A percentile compares a stretch with the other conserved stretches of the same genome.
These are phyloP conservation scores for Pyrrhia umbra DNA, from an alignment of 2,888 invertebrate species.

Conservation along the genomic window DNA sequence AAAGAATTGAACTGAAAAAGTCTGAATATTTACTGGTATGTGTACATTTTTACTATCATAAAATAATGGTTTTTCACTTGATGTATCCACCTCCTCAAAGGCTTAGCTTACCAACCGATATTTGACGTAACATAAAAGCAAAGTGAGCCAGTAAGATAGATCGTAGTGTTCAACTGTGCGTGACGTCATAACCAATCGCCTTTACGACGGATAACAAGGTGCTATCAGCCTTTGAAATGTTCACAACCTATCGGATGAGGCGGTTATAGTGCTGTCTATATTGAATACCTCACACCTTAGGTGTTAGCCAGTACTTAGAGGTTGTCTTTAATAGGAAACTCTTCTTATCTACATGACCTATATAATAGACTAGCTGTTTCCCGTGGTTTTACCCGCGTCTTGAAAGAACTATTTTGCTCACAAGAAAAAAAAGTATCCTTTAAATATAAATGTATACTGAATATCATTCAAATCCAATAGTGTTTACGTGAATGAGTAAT, in stretches of 20 bases:
- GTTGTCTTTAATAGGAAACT: no score
- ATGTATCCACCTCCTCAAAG: background rate
- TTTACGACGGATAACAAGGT: conserved; percentile 56
- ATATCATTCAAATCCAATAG: no score
- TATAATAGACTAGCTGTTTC: no score
- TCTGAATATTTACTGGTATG: background rate
- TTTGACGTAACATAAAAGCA: conserved; percentile 23
- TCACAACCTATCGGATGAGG: conserved; percentile 45
- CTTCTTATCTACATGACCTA: no score
- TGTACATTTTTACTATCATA: background rate
- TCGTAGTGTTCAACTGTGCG: conserved; percentile 58
- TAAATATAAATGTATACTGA: no score
- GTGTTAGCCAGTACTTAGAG: background rate
- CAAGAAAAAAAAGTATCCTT: no score
- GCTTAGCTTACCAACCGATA: conserved; percentile 22
- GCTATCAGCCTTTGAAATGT: conserved; percentile 51
- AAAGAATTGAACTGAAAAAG: background rate
- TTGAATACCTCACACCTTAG: conserved; percentile 19
- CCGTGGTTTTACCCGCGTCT: no score
- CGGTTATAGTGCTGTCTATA: conserved; percentile 29
- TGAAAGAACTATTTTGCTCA: no score
- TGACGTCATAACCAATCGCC: conserved; percentile 60
- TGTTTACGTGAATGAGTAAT: no score
- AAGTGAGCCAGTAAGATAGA: conserved; percentile 32
- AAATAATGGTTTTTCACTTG: conserved; percentile 3